A percentile compares a stretch with the other conserved stretches of the same genome.
Evolutionary conservation across 2,797 vertebrate species (phyloP).

Genomic region (Aythya fuligula): DNA sequence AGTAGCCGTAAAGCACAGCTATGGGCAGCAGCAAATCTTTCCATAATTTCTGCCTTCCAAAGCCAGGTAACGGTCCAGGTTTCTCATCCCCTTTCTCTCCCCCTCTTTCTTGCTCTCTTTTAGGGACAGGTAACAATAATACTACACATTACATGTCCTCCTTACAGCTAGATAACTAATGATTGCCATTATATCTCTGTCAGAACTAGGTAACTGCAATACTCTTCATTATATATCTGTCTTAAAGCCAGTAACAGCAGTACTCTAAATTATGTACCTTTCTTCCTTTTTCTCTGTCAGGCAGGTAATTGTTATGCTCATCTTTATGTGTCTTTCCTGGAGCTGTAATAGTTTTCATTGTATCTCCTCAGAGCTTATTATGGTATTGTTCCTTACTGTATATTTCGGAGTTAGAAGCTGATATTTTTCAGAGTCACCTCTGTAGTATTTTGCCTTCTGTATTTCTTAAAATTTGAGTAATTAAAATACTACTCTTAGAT

Average conservation of each 20-base stretch:
- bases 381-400: constrained; percentile 35
- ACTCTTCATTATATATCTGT: constrained; percentile 40
- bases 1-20: neutral
- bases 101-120: neutral
- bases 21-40: constrained; percentile 27
- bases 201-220: constrained; percentile 31
- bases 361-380: constrained; percentile 49
- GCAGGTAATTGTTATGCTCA: constrained; percentile 49
- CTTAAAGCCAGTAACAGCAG: constrained; percentile 48
- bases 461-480: constrained; percentile 7
- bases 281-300: constrained; percentile 42
- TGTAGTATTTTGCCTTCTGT: neutral
- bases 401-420: neutral
- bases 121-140: constrained; percentile 29
- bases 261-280: constrained; percentile 40
- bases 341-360: constrained; percentile 58
- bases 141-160: constrained; percentile 8
- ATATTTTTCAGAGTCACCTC: neutral
- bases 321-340: constrained; percentile 56
- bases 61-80: neutral
- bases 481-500: constrained; percentile 33
- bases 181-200: constrained; percentile 43
- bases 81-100: neutral
- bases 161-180: constrained; percentile 39
- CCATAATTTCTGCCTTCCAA: constrained; percentile 5